Percentiles rank a stretch among this genome's conserved stretches.
Evolutionary conservation across 2,797 vertebrate species (phyloP).

Genomic region (Petrocephalus schoutedeni): DNA sequence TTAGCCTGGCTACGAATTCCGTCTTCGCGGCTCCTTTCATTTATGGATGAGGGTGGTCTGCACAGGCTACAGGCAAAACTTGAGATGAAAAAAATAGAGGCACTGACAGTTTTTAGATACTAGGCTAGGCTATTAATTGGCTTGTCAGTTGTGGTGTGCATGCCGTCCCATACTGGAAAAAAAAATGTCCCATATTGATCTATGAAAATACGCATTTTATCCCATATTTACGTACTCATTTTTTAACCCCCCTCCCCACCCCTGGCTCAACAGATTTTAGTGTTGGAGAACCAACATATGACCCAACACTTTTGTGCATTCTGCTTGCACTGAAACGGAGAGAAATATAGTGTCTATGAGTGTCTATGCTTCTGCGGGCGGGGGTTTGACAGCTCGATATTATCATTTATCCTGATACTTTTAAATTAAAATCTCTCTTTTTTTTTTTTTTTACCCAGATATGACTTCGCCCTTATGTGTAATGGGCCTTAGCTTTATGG

Average conservation of each 20-base stretch:
- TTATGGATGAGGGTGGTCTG: background rate
- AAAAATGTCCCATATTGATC: background rate
- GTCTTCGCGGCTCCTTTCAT: background rate
- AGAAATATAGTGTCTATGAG: background rate
- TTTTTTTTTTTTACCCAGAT: background rate
- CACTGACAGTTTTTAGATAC: background rate
- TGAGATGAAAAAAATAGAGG: background rate
- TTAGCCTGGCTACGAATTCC: background rate
- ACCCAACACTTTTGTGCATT: background rate
- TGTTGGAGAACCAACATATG: background rate
- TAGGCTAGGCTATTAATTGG: background rate
- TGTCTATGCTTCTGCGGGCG: background rate
- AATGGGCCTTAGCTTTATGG: background rate
- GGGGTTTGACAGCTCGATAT: background rate
- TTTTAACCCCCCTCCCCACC: background rate
- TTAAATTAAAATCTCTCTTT: background rate
- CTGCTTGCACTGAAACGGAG: background rate
- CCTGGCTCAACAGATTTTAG: background rate
- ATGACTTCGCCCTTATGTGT: background rate
- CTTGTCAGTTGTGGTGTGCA: background rate
- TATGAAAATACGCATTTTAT: background rate
- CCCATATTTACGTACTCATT: background rate
- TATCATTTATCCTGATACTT: background rate
- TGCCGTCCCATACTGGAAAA: background rate
- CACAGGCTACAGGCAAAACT: background rate